A percentile compares a stretch with the other conserved stretches of the same genome.
Conservation (phyloP, 2,113 vertebrate genomes). For the Coptodon rendalli region DNA sequence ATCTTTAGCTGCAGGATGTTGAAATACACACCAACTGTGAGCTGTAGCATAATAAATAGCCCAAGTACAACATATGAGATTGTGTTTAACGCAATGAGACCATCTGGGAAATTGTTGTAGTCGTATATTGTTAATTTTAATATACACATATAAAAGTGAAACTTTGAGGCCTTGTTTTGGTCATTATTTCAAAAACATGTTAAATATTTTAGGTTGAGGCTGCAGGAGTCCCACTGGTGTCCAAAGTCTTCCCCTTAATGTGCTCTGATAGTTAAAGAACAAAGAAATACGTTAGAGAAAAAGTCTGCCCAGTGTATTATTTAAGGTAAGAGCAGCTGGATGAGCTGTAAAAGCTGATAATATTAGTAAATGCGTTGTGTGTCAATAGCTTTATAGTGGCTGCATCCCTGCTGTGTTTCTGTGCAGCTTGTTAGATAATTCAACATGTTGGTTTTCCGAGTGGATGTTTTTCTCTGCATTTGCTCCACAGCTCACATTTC, state of each 20-base stretch:
- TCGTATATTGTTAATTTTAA: background rate
- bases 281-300: background rate
- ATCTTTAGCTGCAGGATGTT: background rate
- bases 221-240: background rate
- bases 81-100: background rate
- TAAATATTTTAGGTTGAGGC: background rate
- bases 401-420: background rate
- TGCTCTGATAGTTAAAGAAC: background rate
- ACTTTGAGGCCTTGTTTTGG: background rate
- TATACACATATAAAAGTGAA: background rate
- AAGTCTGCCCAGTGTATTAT: background rate
- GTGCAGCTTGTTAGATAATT: background rate
- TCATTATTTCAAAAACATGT: background rate
- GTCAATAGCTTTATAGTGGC: background rate
- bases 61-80: background rate
- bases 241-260: background rate
- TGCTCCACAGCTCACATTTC: background rate
- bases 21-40: background rate
- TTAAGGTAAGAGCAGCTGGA: background rate
- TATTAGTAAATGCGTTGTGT: background rate
- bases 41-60: background rate
- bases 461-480: background rate
- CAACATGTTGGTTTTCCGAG: background rate
- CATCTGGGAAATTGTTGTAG: background rate
- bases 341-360: background rate